Base-by-base conservation (phyloP, 2,113 vertebrate species). In the Pholis gunnellus region DNA sequence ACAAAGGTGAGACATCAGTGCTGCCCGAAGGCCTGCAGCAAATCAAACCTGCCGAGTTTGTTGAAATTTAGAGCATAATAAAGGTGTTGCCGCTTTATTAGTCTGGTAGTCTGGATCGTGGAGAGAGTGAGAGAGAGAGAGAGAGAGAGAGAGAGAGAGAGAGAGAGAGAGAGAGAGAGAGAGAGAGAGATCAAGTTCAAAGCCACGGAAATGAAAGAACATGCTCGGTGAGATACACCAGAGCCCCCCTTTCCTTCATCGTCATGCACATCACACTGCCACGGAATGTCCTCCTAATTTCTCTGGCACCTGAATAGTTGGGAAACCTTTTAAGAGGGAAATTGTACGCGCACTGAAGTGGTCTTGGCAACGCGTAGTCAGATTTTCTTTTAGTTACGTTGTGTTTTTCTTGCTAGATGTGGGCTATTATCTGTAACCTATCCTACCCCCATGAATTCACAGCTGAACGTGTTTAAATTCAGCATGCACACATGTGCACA, bases 321-420 rank as follows among this genome's bases (percentile, higher is more conserved):
- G 60, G 18, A 68, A 68, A 75, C 70, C 59, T 78, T 91, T 89
- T 56, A 76, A 82, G 61, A 48, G 29, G 73, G 72, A 72, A 84
- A 84, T 27, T 73, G 59, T 57, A 88, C n/a, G 52, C 9, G 9
- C 9, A 25, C 72, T 72, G 80, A 79, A 81, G 88, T 76, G 78
- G 67, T 84, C 64, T 69, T 86, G 84, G 81, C 83, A 76, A 14
- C 13, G 6, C 40, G 38, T 61, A 34, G 70, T 46, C 52, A 40
- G 9, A 79, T 72, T 73, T 81, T 74, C 50, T 80, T 70, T 80
- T 31, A 59, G 56, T 80, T 75, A 78, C 22, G 17, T 76, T 66
- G 50, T 84, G 82, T 86, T 89, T 79, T 84, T 74, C 73, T 87
- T 73, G 63, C 56, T 70, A 29, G 69, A 83, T 82, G 79, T 68